Percentiles rank a stretch among this genome's conserved stretches.
phyloP scores from a whole-genome alignment of 2,888 invertebrate species.

The Proisotoma minuta region DNA sequence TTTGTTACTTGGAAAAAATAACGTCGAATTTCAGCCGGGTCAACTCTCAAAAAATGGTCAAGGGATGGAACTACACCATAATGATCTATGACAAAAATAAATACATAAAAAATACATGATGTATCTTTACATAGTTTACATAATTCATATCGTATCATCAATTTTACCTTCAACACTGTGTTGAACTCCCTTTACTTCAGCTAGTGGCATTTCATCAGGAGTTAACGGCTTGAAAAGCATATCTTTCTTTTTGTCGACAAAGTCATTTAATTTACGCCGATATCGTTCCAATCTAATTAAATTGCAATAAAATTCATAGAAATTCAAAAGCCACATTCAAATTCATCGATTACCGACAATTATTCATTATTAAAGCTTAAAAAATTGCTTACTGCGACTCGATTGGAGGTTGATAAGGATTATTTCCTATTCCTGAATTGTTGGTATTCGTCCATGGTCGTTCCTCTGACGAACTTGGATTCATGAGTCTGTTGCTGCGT shows the following conservation, averaged over 20 bases:
- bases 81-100: slow-evolving; percentile 58
- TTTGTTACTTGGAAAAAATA: slow-evolving; percentile 72
- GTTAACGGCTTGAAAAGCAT: slow-evolving; percentile 58
- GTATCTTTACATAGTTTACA: no score
- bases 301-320: no score
- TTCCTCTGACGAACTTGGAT: no score
- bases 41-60: slow-evolving; percentile 76
- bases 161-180: slow-evolving; percentile 39
- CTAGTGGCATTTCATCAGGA: slow-evolving; percentile 50
- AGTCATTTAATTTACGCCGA: slow-evolving; percentile 78
- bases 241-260: slow-evolving; percentile 77
- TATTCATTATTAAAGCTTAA: no score
- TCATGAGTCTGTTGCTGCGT: no score
- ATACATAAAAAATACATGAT: no score
- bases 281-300: slow-evolving; percentile 77
- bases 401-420: no score
- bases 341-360: no score
- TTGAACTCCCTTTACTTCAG: slow-evolving; percentile 32
- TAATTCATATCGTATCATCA: no score
- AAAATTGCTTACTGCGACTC: no score
- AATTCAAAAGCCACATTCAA: no score
- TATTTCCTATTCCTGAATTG: not conserved
- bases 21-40: slow-evolving; percentile 68
- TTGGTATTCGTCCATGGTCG: not conserved
- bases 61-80: slow-evolving; percentile 80